Conservation (phyloP, 2,797 vertebrate genomes). For the Perdix hodgsoniae region DNA sequence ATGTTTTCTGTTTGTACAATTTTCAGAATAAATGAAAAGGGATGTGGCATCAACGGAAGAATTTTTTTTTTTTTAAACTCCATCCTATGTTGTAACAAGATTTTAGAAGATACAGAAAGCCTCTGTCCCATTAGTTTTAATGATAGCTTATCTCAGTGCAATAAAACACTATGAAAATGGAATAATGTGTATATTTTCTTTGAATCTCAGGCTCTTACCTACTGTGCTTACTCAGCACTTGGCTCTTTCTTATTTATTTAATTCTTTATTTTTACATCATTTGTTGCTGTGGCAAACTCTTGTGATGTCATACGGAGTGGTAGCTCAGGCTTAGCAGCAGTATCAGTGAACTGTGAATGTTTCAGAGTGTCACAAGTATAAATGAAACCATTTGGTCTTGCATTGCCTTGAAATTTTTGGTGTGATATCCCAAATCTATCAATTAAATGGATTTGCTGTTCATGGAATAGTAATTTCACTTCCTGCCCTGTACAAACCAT, state of each 20-base stretch:
- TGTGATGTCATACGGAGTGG: not conserved
- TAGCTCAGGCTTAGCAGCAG: not conserved
- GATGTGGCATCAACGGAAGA: not conserved
- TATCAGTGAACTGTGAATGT: not conserved
- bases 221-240: not conserved
- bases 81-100: conserved; percentile 44
- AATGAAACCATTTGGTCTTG: not conserved
- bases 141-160: conserved; percentile 57
- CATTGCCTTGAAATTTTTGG: not conserved
- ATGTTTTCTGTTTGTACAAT: conserved; percentile 68
- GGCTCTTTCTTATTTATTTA: not conserved
- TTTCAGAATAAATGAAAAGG: conserved; percentile 72
- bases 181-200: conserved; percentile 30
- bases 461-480: not conserved
- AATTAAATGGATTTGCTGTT: not conserved
- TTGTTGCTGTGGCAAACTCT: not conserved
- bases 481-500: not conserved
- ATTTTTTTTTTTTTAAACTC: conserved; percentile 15
- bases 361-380: rapidly evolving
- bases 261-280: not conserved
- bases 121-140: conserved; percentile 67
- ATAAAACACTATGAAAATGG: conserved; percentile 67
- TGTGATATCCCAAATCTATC: not conserved
- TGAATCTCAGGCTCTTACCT: not conserved
- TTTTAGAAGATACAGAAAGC: conserved; percentile 55